phyloP scores from a whole-genome alignment of 2,797 vertebrate species.

The Furcifer pardalis region DNA sequence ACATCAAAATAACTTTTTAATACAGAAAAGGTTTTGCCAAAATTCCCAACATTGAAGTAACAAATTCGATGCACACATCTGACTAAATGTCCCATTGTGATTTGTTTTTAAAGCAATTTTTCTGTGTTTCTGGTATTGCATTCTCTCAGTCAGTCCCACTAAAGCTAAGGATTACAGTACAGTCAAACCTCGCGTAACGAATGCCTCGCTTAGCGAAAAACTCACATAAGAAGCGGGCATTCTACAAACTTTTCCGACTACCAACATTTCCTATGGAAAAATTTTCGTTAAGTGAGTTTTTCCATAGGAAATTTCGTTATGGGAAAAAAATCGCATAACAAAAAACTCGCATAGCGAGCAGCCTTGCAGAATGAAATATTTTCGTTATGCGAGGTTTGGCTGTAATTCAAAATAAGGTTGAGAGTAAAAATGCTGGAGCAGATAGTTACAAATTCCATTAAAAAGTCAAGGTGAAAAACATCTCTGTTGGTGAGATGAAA shows the following conservation, averaged over 20 bases:
- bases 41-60: constrained; percentile 27
- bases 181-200: too few relatives aligned
- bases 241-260: too few relatives aligned
- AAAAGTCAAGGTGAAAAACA: neutral
- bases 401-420: neutral
- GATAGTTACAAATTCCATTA: constrained; percentile 13
- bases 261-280: too few relatives aligned
- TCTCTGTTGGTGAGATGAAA: constrained; percentile 12
- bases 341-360: too few relatives aligned
- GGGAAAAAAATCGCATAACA: too few relatives aligned
- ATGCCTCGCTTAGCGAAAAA: too few relatives aligned
- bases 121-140: neutral
- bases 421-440: neutral
- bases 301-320: too few relatives aligned
- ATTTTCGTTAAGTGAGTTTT: too few relatives aligned
- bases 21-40: constrained; percentile 44
- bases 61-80: constrained; percentile 25
- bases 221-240: too few relatives aligned
- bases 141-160: constrained; percentile 20
- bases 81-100: neutral
- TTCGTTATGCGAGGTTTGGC: too few relatives aligned
- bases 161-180: neutral
- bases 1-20: constrained; percentile 34
- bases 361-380: too few relatives aligned
- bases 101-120: neutral